A percentile compares a stretch with the other conserved stretches of the same genome.
These are phyloP conservation scores for Fissipunctia ypsillon DNA, from an alignment of 2,888 invertebrate species.

Conservation along the genomic window DNA sequence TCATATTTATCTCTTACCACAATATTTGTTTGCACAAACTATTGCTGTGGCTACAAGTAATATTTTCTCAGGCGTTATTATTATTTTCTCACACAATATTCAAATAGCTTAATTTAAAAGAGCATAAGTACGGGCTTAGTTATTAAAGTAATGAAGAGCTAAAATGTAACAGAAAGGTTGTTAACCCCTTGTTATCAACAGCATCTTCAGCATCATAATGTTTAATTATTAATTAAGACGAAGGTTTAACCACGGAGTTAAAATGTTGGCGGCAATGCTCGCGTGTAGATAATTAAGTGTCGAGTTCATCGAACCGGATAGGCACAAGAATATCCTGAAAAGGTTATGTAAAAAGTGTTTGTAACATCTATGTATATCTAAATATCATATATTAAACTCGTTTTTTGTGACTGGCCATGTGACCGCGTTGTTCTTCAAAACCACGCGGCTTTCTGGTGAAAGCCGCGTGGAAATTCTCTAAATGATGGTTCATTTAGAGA, in stretches of 20 bases:
- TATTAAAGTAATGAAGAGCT: constrained; percentile 8
- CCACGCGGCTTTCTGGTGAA: too few species aligned
- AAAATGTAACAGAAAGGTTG: neutral
- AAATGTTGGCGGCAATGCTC: constrained; percentile 8
- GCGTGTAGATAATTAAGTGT: neutral
- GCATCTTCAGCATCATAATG: constrained; percentile 6
- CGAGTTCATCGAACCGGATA: constrained; percentile 16
- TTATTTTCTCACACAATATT: neutral
- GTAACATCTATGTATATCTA: neutral
- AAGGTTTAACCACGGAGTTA: constrained; percentile 19
- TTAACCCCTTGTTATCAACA: constrained; percentile 8
- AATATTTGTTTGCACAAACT: constrained; percentile 13
- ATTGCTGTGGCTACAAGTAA: neutral
- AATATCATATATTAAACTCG: too few species aligned
- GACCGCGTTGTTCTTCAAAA: neutral
- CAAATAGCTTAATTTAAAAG: neutral
- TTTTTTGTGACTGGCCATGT: neutral
- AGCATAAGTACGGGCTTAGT: neutral
- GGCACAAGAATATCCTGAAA: neutral
- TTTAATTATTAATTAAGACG: constrained; percentile 29
- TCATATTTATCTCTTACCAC: constrained; percentile 21
- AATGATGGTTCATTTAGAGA: too few species aligned
- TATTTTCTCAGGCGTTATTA: constrained; percentile 4
- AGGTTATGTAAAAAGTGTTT: neutral
- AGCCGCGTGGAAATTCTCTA: too few species aligned